Evolutionary conservation across 2,888 invertebrate genomes (phyloP), one percentile per base, ranked within the genome.

Genomic region (Plagodis dolabraria): DNA sequence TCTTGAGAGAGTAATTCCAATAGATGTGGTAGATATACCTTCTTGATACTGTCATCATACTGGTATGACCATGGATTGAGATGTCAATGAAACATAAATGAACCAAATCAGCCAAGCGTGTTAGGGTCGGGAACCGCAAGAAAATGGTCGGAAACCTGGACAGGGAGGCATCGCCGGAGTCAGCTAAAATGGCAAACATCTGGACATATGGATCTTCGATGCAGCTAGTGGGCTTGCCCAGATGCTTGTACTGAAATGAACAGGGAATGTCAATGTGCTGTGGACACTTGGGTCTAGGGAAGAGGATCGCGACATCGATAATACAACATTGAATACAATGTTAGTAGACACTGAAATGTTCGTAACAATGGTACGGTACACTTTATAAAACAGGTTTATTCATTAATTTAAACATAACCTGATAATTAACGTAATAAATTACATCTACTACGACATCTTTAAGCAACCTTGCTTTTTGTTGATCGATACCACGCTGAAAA

Each of bases 221-320:
- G 76, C 85, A 80, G 74, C 82, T 92, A 92, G 82, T 92, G 85
- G 74, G 92, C 92, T 84, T 92, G 92, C 79, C 92, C 92, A 78
- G 89, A 89, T 72, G 92, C 92, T 89, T 89, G 85, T 83, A 92
- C 92, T 92, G 92, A 90, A 92, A 92, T 87, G 89, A 92, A 91
- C 72, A 83, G 82, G 81, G 70, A 72, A 72, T 69, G 77, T 84
- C 77, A 84, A 12, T 53, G 52, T 33, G 51, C 11, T 43, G 55
- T 50, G 44, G 50, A 49, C 49, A 54, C 58, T 53, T 57, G 53
- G 60, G 52, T 63, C 57, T 62, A 50, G 60, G 57, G 69, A 64
- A 12, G 60, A 57, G 66, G 67, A 53, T 64, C 54, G 68, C 67
- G 65, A 76, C 71, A 78, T 69, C 72, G 71, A 69, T 49, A 46